Base-by-base conservation (phyloP, 2,888 invertebrate species). In the Rambutsinella grinnellia region DNA sequence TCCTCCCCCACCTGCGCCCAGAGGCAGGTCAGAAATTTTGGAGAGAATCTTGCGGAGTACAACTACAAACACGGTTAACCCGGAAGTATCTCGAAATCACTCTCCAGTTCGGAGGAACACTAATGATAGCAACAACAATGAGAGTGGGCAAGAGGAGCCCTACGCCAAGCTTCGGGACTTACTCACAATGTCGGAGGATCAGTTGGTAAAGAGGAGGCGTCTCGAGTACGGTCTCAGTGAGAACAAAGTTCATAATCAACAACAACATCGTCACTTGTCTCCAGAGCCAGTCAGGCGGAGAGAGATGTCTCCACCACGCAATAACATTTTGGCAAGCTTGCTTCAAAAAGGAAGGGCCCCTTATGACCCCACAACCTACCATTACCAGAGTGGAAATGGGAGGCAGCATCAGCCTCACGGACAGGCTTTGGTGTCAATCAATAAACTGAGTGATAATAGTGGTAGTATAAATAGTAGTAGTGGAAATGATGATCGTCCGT, bases 111-210 rank as follows among this genome's bases (percentile, higher is more conserved):
- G 53, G 53, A 10, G 54, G 15, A 28, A 54, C 24, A 54, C 23
- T 21, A 24, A 65, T 27, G 54, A 56, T 19, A 62, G 54, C 62
- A 74, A 74, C 67, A 74, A 74, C 56, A 67, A 74, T 49, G 67
- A 67, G 15, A 44, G 54, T 19, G 21, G 46, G 10, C 53, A 58
- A 8, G 47, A 66, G 3, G 68, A 62, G 46, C 68, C 75, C 1
- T 68, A 63, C 53, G 68, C 68, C 47, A 75, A 75, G 68, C 75
- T 75, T 28, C 61, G 75, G 51, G 75, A 75, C 49, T 63, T 75
- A 49, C 46, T 75, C 17, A 75, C 75, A 10, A 75, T 75, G 75
- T 24, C 75, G 24, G 75, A 75, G 19, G 75, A 75, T 66, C 75
- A 75, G 27, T 17, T 75, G 21, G 75, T 75, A 51, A 75, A 75